Evolutionary conservation across 2,113 vertebrate genomes (phyloP).

Genomic region (Dasyprocta punctata): DNA sequence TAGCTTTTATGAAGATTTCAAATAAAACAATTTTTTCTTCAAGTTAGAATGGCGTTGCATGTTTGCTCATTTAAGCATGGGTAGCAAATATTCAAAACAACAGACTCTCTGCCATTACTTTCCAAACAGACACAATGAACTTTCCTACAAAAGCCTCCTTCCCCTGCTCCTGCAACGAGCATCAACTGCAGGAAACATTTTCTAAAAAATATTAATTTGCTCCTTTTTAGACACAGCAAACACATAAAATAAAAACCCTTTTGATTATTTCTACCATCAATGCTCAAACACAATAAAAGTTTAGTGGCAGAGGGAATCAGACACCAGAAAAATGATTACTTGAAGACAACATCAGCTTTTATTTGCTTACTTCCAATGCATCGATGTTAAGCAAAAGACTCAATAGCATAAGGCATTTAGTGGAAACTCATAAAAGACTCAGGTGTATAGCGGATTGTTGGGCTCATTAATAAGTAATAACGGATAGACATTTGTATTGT

Average conservation of each 20-base stretch:
- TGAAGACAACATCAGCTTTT: conserved; percentile 57
- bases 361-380: conserved; percentile 73
- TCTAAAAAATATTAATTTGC: conserved; percentile 62
- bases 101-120: neutral
- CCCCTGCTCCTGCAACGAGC: neutral
- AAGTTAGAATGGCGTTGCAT: neutral
- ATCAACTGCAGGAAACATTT: neutral
- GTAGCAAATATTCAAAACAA: conserved; percentile 20
- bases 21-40: conserved; percentile 55
- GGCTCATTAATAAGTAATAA: conserved; percentile 38
- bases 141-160: neutral
- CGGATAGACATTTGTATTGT: neutral
- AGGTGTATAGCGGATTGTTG: neutral
- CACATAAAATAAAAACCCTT: conserved; percentile 65
- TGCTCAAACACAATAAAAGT: conserved; percentile 73
- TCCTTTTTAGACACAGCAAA: conserved; percentile 50
- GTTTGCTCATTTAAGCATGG: conserved; percentile 47
- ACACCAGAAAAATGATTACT: conserved; percentile 61
- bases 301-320: conserved; percentile 51
- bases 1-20: conserved; percentile 32
- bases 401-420: conserved; percentile 34
- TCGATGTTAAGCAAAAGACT: conserved; percentile 31
- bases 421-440: conserved; percentile 48
- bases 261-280: conserved; percentile 71
- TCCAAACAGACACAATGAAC: neutral